These are phyloP conservation scores for Delichon dasypus DNA, from an alignment of 2,797 vertebrate species.

Conservation along the genomic window DNA sequence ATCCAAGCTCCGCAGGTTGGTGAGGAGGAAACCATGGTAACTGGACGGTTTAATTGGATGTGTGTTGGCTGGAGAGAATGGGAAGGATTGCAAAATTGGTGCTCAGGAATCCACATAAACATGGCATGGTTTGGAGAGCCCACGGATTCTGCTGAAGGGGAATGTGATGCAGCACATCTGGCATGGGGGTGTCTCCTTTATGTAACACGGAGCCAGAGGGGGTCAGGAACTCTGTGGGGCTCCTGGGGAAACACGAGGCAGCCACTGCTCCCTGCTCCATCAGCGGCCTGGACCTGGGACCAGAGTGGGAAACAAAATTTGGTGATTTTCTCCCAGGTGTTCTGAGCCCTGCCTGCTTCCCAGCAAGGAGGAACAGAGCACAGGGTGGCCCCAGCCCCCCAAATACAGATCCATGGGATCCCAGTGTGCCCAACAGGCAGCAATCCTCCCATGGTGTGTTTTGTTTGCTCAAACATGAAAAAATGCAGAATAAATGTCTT, in stretches of 20 bases:
- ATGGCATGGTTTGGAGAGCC: not conserved
- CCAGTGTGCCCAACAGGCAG: not conserved
- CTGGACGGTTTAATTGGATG: conserved; percentile 22
- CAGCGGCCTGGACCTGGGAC: rapidly evolving
- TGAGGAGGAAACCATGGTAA: conserved; percentile 49
- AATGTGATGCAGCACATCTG: not conserved
- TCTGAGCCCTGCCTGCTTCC: not conserved
- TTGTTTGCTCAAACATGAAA: not conserved
- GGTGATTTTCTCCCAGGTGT: not conserved
- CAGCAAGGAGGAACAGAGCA: not conserved
- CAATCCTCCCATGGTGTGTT: not conserved
- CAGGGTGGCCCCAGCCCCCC: not conserved
- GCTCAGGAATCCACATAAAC: not conserved
- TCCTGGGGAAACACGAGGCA: not conserved
- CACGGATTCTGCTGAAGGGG: not conserved
- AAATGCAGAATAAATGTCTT: not conserved
- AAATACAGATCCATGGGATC: not conserved
- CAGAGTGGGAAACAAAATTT: not conserved
- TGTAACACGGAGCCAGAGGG: not conserved
- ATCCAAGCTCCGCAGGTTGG: not conserved
- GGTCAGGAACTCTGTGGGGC: not conserved
- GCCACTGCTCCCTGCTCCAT: not conserved
- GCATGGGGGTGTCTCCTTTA: not conserved
- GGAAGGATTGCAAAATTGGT: conserved; percentile 31
- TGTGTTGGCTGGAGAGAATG: conserved; percentile 16